These are phyloP conservation scores for Champsocephalus gunnari DNA, from an alignment of 2,797 vertebrate genomes.

Conservation along the genomic window DNA sequence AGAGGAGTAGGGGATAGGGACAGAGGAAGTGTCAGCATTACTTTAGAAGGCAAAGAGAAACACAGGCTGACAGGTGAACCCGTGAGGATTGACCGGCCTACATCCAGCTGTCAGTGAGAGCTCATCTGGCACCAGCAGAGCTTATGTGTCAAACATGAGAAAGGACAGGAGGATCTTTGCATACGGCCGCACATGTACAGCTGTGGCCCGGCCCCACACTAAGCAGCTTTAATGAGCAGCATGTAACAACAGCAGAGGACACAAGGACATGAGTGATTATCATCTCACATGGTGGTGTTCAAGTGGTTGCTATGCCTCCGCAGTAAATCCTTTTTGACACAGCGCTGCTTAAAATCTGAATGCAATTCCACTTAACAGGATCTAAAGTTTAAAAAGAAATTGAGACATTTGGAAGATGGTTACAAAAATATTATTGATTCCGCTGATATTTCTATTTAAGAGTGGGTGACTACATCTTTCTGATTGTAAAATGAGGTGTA, in stretches of 20 bases:
- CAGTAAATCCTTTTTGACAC: slow-evolving; percentile 30
- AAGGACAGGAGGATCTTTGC: slow-evolving; percentile 68
- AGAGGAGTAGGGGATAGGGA: slow-evolving; percentile 63
- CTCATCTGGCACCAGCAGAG: slow-evolving; percentile 82
- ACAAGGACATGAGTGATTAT: slow-evolving; percentile 73
- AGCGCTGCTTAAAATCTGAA: slow-evolving; percentile 5
- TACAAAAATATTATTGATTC: not conserved
- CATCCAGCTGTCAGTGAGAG: slow-evolving; percentile 84
- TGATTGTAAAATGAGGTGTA: slow-evolving; percentile 23
- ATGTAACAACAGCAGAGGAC: slow-evolving; percentile 72
- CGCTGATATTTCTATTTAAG: not conserved
- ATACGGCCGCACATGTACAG: slow-evolving; percentile 71
- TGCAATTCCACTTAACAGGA: slow-evolving; percentile 3
- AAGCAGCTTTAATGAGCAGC: slow-evolving; percentile 79
- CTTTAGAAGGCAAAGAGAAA: slow-evolving; percentile 81
- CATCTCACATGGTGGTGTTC: slow-evolving; percentile 47
- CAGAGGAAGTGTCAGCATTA: slow-evolving; percentile 78
- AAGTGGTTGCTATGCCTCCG: slow-evolving; percentile 33
- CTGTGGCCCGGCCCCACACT: slow-evolving; percentile 70
- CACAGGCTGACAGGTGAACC: slow-evolving; percentile 85
- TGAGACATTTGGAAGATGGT: too few relatives aligned
- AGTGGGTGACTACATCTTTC: slow-evolving; percentile 30
- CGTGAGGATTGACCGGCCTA: slow-evolving; percentile 84
- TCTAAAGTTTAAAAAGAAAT: not conserved
- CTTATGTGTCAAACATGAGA: slow-evolving; percentile 78